Evolutionary conservation across 2,888 invertebrate genomes (phyloP), one percentile per base, ranked within the genome.

Genomic region (Netelia virgata): DNA sequence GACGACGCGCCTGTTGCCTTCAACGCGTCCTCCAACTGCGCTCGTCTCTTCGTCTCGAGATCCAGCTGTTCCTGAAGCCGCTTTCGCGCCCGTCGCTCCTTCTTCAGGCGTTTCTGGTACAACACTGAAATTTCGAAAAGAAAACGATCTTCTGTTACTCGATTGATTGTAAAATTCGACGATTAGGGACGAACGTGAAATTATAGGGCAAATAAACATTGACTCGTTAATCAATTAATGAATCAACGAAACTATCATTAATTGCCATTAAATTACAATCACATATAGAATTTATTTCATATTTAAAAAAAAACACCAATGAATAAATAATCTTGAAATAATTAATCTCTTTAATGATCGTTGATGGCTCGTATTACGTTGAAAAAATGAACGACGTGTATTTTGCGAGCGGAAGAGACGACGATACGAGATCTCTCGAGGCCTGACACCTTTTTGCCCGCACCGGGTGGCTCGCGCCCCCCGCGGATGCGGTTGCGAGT

Each of bases 101-200:
- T 97, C 95, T 98, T 97, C 94, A 98, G 95, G 86, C 98, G 96
- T 94, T 98, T 98, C 94, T 98, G 98, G 94, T 97, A 97, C 93
- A 97, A 95, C 86, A 97, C 98, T 98, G 96, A 20, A 95, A 82
- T 14, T n/a, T 2, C 0, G 55, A 50, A 18, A 8, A 36, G 14
- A 55, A 76, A 76, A 69, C 20, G 10, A 55, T 2, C 10, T 16
- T 18, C 18, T 3, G 14, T 68, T 11, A 57, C 23, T 72, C 5
- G 36, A 36, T 36, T 72, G 10, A 16, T 63, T 57, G 3, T 59
- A 41, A 47, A 23, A 53, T 41, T 47, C 6, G 8, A 47, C 14
- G 3, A 14, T 14, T 14, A 47, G 2, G 1, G 47, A 47, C 10
- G 14, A 47, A 47, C 14, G 47, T 47, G 3, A 14, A 47, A 14